These are phyloP conservation scores for Lynx canadensis DNA, from an alignment of 2,113 vertebrate genomes.

Conservation along the genomic window DNA sequence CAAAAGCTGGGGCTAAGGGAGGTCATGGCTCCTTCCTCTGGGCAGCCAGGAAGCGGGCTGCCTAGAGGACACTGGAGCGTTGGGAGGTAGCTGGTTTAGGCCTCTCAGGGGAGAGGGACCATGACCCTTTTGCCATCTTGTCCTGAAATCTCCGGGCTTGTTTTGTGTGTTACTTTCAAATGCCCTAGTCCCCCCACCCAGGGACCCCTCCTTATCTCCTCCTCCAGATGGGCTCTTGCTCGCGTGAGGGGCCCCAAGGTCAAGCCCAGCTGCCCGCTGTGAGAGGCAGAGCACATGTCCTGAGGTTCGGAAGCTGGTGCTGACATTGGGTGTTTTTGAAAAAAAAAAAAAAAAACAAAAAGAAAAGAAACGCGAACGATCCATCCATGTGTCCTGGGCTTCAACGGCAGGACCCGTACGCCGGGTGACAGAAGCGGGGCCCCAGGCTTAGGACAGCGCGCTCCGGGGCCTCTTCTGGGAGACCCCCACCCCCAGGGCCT, in stretches of 20 bases:
- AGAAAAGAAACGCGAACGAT: neutral
- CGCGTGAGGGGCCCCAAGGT: neutral
- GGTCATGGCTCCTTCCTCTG: neutral
- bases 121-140: neutral
- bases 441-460: neutral
- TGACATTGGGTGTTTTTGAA: neutral
- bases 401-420: neutral
- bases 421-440: neutral
- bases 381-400: neutral
- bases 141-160: neutral
- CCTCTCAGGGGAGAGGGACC: neutral
- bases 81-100: neutral
- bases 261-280: neutral
- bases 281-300: neutral
- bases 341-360: neutral
- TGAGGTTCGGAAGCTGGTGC: neutral
- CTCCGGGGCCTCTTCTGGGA: neutral
- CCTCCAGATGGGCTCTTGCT: neutral
- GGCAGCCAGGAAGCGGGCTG: neutral
- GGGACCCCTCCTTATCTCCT: neutral
- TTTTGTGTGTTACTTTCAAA: neutral
- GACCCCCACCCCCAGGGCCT: neutral
- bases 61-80: neutral
- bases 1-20: neutral
- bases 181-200: no score